Base-by-base conservation (phyloP, 2,113 vertebrate species). In the Chaetops frenatus region DNA sequence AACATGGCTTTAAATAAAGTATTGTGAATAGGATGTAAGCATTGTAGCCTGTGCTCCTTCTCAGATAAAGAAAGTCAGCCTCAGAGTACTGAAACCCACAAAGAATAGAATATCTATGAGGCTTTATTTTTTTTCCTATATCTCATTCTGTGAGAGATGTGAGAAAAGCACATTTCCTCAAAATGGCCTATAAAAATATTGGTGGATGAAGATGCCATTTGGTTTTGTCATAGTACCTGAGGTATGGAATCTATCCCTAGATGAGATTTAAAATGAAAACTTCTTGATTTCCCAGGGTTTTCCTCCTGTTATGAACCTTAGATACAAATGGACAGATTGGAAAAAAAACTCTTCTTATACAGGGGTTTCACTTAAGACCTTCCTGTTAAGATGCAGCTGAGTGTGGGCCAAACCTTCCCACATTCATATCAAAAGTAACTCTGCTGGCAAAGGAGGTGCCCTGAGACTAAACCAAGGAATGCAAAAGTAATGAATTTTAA, bases 21-120 rank as follows among this genome's bases (percentile, higher is more conserved):
- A 86, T 94, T 96, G 90, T 96, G 94, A 93, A 83, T 83, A 62
- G 90, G 90, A 93, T 95, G 93, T 94, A 95, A 95, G 92, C 51
- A 77, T 70, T 90, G 90, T 93, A 91, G 90, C 35, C 93, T 83
- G 47, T 96, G 90, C 88, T 94, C 91, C 87, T 85, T 93, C 95
- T 62, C 66, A 95, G 96, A 96, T 93, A 96, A 92, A 93, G 86
- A 47, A 94, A 95, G 76, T 77, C 79, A 73, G 88, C 81, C 76
- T 66, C 62, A 78, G 78, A 91, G 85, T 83, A 83, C 88, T 92
- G 92, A 93, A 97, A 88, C 50, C 28, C 67, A 90, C 81, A 92
- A 85, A 90, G 90, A 88, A 92, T 7, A 90, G 31, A 86, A 48
- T 81, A 88, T 88, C 85, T 94, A 24, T 81, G 71, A 84, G 69